A percentile compares a stretch with the other conserved stretches of the same genome.
Evolutionary conservation across 2,888 invertebrate genomes (phyloP).

Genomic region (Leucophora obtusa): DNA sequence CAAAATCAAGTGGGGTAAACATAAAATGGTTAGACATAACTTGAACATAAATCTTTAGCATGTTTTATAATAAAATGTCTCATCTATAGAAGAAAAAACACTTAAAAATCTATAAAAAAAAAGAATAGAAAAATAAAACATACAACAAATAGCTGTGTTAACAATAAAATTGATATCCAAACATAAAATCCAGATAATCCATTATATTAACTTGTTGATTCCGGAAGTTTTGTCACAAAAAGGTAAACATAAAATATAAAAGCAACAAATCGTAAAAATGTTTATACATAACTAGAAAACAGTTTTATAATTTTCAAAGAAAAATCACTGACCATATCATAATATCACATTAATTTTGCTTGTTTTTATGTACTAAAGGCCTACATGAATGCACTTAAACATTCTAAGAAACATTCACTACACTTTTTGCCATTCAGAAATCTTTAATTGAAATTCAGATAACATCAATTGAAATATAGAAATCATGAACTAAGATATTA

Average conservation of each 20-base stretch:
- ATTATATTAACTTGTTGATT: not conserved
- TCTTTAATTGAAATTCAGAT: too few species aligned
- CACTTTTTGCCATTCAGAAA: too few species aligned
- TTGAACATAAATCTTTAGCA: not conserved
- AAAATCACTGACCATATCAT: not conserved
- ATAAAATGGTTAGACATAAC: not conserved
- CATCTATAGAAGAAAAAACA: not conserved
- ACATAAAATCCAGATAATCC: conserved; percentile 5
- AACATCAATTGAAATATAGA: too few species aligned
- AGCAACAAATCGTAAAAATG: not conserved
- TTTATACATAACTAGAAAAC: too few species aligned
- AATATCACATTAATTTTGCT: too few species aligned
- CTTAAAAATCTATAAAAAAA: not conserved
- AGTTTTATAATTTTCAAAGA: not conserved
- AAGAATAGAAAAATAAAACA: not conserved
- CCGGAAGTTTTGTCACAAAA: not conserved
- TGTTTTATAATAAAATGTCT: not conserved
- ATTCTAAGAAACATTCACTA: too few species aligned
- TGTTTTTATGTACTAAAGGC: too few species aligned
- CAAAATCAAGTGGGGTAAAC: too few species aligned
- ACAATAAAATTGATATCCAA: not conserved
- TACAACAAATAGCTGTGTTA: not conserved
- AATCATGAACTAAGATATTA: too few species aligned
- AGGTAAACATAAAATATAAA: not conserved
- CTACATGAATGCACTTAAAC: too few species aligned